phyloP scores from a whole-genome alignment of 2,888 invertebrate genomes.

The Crepidodera aurea region DNA sequence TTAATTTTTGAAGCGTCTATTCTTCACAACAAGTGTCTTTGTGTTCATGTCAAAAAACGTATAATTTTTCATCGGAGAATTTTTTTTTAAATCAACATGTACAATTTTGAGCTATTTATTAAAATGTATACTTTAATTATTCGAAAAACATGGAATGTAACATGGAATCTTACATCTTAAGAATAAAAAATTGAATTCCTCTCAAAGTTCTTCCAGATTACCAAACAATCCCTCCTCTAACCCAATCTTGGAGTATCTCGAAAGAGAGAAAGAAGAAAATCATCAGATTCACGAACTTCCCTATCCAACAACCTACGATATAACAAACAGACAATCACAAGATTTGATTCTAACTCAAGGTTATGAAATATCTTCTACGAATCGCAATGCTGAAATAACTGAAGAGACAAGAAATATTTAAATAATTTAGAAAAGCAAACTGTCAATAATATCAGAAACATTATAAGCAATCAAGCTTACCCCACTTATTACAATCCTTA shows the following conservation, averaged over 20 bases:
- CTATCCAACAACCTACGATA: conserved; percentile 11
- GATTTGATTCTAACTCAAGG: conserved; percentile 31
- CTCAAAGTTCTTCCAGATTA: conserved; percentile 50
- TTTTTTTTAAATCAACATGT: too few relatives aligned
- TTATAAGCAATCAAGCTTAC: conserved; percentile 43
- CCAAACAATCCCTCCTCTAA: conserved; percentile 51
- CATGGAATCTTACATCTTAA: too few relatives aligned
- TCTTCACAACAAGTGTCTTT: too few relatives aligned
- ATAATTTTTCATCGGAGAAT: too few relatives aligned
- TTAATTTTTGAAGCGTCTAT: too few relatives aligned
- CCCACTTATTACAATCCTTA: conserved; percentile 38
- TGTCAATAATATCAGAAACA: conserved; percentile 53
- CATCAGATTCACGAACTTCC: conserved; percentile 21
- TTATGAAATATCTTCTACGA: conserved; percentile 34
- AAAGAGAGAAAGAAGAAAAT: conserved; percentile 37
- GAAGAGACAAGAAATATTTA: conserved; percentile 32
- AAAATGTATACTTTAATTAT: too few relatives aligned
- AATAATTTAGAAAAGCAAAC: conserved; percentile 50
- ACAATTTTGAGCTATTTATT: too few relatives aligned
- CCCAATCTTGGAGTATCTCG: conserved; percentile 55
- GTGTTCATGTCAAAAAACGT: too few relatives aligned
- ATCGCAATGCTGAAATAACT: conserved; percentile 42
- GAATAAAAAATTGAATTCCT: conserved; percentile 44
- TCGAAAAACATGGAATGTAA: conserved; percentile 60
- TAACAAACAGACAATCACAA: conserved; percentile 28